Percentiles rank a stretch among this genome's conserved stretches.
Conservation (phyloP, 2,797 vertebrate species). For the Schizopygopsis pylzovi region DNA sequence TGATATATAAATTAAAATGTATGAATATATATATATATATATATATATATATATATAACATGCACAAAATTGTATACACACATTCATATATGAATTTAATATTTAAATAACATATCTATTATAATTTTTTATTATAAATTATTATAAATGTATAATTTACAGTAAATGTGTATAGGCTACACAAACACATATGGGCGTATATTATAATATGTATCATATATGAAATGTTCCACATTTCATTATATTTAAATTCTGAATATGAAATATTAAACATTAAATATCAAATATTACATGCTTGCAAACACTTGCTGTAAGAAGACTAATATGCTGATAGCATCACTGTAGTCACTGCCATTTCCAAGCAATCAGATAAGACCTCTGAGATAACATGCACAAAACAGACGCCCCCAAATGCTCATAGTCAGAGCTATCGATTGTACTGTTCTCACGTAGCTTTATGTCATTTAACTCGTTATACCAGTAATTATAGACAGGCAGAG, state of each 20-base stretch:
- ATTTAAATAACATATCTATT: background rate
- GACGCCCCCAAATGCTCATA: background rate
- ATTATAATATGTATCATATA: background rate
- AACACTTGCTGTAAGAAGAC: slow-evolving; percentile 6
- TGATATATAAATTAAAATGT: too few relatives aligned
- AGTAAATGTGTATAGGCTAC: background rate
- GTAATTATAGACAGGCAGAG: background rate
- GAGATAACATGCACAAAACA: slow-evolving; percentile 32
- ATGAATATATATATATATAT: too few relatives aligned
- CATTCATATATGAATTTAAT: background rate
- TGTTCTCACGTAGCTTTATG: background rate
- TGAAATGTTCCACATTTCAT: background rate
- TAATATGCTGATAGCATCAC: slow-evolving; percentile 49
- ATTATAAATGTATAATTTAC: too few relatives aligned
- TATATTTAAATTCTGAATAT: background rate
- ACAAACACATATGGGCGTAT: background rate
- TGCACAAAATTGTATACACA: background rate
- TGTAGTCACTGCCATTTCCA: slow-evolving; percentile 61
- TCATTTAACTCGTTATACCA: background rate
- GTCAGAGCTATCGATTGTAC: background rate
- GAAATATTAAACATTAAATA: background rate
- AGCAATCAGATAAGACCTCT: slow-evolving; percentile 72
- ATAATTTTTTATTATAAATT: too few relatives aligned
- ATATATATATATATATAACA: too few relatives aligned
- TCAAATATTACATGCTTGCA: slow-evolving; percentile 10